Percentiles rank a stretch among this genome's conserved stretches.
Evolutionary conservation across 2,888 invertebrate species (phyloP).

Genomic region (Pinctada fucata): DNA sequence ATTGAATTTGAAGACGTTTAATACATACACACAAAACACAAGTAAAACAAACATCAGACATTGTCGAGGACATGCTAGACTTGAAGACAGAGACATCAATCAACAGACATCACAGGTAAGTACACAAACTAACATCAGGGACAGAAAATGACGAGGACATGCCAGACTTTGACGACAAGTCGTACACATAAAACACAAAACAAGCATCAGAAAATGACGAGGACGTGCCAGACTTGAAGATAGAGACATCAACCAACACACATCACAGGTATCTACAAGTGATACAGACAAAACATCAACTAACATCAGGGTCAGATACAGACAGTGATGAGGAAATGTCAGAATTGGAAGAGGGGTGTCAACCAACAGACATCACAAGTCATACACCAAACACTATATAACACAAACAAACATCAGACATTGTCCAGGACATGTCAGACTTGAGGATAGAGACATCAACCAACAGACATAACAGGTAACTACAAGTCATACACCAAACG

Average conservation of each 20-base stretch:
- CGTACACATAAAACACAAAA: constrained; percentile 80
- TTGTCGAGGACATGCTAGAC: constrained; percentile 92
- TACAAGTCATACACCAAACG: no score
- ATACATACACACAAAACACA: background rate
- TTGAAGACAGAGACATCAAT: constrained; percentile 89
- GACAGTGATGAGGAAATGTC: constrained; percentile 93
- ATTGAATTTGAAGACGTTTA: no score
- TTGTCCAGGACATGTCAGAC: constrained; percentile 92
- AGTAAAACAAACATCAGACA: constrained; percentile 87
- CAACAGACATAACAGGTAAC: constrained; percentile 74
- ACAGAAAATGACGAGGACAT: constrained; percentile 91
- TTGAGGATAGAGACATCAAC: constrained; percentile 89
- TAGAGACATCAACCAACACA: constrained; percentile 83
- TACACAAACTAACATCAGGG: no score
- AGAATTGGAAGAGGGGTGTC: constrained; percentile 89
- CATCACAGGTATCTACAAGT: constrained; percentile 59
- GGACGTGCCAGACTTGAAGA: constrained; percentile 94
- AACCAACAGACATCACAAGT: constrained; percentile 81
- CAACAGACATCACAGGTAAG: constrained; percentile 74
- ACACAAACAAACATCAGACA: constrained; percentile 87
- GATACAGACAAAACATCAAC: background rate
- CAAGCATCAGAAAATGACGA: constrained; percentile 86
- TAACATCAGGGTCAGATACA: constrained; percentile 84
- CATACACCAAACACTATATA: no score
- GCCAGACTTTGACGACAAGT: constrained; percentile 92